Evolutionary conservation across 2,888 invertebrate genomes (phyloP).

Genomic region (Acleris emargana): DNA sequence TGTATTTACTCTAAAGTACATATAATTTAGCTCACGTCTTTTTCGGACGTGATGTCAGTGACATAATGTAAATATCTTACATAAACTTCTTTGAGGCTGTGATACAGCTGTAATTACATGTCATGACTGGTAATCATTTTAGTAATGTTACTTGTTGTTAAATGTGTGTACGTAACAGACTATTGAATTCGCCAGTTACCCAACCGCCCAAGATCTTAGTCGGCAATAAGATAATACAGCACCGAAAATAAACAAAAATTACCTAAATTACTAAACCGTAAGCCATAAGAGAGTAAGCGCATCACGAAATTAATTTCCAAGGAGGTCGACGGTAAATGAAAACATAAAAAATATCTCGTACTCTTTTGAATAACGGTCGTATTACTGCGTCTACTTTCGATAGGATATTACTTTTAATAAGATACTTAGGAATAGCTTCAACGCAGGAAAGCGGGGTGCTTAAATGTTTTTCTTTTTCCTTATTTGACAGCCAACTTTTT

Average conservation of each 20-base stretch:
- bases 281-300: conserved; percentile 11
- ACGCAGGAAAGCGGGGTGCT: conserved; percentile 48
- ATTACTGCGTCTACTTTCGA: conserved; percentile 45
- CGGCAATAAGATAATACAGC: background rate
- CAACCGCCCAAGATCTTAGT: conserved; percentile 22
- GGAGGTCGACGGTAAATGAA: conserved; percentile 19
- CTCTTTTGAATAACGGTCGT: conserved; percentile 33
- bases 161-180: conserved; percentile 13
- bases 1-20: too few relatives aligned
- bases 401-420: conserved; percentile 56
- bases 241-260: conserved; percentile 16
- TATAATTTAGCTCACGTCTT: conserved; percentile 30
- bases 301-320: conserved; percentile 23
- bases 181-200: conserved; percentile 29
- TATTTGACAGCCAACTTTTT: conserved; percentile 49
- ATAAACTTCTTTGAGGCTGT: conserved; percentile 33
- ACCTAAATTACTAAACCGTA: conserved; percentile 8
- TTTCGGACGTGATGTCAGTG: conserved; percentile 31
- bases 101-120: conserved; percentile 39
- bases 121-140: conserved; percentile 32
- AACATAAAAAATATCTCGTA: conserved; percentile 27
- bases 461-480: conserved; percentile 49
- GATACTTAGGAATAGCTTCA: conserved; percentile 48
- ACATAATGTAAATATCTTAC: conserved; percentile 34
- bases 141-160: conserved; percentile 26